phyloP scores from a whole-genome alignment of 2,888 invertebrate genomes.

The Drosophila sordidula region DNA sequence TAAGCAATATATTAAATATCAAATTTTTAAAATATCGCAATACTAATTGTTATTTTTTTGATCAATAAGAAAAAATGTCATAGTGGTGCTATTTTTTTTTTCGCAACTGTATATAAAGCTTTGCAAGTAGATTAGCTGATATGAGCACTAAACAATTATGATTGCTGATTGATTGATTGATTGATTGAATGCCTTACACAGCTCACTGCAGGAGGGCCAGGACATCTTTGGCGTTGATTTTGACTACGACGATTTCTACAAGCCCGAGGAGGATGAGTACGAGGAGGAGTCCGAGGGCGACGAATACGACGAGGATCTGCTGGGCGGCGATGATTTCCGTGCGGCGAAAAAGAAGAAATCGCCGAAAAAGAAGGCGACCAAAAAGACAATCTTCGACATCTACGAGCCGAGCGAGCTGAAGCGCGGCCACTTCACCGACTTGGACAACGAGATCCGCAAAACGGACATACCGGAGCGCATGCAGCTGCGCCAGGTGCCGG shows the following conservation, averaged over 20 bases:
- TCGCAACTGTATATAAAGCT: too few relatives aligned
- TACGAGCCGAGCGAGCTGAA: conserved; percentile 99
- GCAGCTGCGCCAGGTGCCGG: conserved; percentile 94
- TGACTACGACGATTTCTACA: conserved; percentile 95
- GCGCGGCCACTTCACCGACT: conserved; percentile 97
- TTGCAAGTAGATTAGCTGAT: background rate
- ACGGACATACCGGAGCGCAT: conserved; percentile 96
- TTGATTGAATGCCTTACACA: conserved; percentile 75
- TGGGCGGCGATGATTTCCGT: conserved; percentile 88
- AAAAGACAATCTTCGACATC: conserved; percentile 95
- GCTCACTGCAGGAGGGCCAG: conserved; percentile 97
- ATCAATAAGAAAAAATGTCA: too few relatives aligned
- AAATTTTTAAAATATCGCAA: too few relatives aligned
- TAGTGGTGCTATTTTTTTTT: too few relatives aligned
- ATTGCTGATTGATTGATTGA: background rate
- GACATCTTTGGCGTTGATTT: conserved; percentile 99
- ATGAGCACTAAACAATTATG: background rate
- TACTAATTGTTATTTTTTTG: too few relatives aligned
- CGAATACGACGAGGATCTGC: conserved; percentile 90
- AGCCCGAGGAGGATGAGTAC: conserved; percentile 92
- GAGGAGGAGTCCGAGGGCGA: conserved; percentile 91
- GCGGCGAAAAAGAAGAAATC: conserved; percentile 90
- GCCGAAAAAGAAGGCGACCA: conserved; percentile 90
- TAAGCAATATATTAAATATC: too few relatives aligned
- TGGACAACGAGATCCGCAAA: conserved; percentile 95